Evolutionary conservation across 1,140 invertebrate species (phyloP), one percentile per base, ranked within the genome.

Genomic region (Lordiphosa collinella): DNA sequence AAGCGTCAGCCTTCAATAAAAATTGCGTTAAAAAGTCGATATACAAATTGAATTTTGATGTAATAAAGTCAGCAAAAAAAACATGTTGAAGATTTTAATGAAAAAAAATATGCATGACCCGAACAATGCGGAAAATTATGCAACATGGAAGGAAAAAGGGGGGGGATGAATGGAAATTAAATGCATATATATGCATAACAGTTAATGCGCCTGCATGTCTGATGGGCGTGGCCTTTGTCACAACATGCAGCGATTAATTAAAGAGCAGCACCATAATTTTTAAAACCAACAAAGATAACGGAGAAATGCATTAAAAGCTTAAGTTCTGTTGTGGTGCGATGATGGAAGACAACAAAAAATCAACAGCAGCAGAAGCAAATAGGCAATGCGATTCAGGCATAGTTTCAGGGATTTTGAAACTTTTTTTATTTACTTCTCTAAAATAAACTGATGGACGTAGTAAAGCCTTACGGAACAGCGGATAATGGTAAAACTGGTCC

Each of bases 1-100:
- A 68, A 78, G 60, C 44, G 71, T 69, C 69, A 71, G 56, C 61
- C 56, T 76, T 75, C 61, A 59, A 76, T 76, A 67, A 52, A 65
- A 60, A 47, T 70, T 43, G 36, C 38, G 35, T 22, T 38, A 31
- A 47, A 11, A 11, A 2, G 29, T 37, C n/a, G 12, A 50, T 40
- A 41, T 34, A 35, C 40, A 58, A 54, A 79, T 70, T 80, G 46
- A 74, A 62, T 79, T 79, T 61, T 79, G 59, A 65, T 60, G 29
- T 66, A 62, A 80, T 80, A 80, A 74, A 80, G 41, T 74, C 38
- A 58, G 48, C 49, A 35, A 16, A 16, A 70, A 50, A 53, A 80
- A 69, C 25, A 65, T 69, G 38, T 44, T 44, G 13, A 53, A 14
- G 38, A 34, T 78, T 71, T 74, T 53, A 74, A 80, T 80, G 43